phyloP scores from a whole-genome alignment of 2,888 invertebrate genomes.

The Drosophila monieri region DNA sequence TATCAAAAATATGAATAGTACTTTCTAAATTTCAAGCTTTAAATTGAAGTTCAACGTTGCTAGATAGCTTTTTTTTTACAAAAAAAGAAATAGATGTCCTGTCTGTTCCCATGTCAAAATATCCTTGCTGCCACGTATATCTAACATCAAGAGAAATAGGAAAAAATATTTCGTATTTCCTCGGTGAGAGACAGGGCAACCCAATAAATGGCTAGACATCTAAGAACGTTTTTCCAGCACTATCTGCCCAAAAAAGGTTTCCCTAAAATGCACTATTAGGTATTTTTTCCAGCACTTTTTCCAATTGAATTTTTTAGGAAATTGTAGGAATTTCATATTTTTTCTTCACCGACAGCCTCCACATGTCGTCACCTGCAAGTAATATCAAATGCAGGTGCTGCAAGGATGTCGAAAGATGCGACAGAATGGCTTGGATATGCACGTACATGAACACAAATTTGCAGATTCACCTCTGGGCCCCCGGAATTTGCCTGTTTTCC shows the following conservation, averaged over 20 bases:
- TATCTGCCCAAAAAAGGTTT: neutral
- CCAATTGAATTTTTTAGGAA: neutral
- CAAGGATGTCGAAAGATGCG: neutral
- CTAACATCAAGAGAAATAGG: neutral
- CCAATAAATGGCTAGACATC: neutral
- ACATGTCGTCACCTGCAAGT: constrained; percentile 7
- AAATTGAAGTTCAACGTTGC: neutral
- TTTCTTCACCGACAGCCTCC: neutral
- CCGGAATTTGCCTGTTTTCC: neutral
- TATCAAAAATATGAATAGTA: neutral
- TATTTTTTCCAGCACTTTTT: neutral
- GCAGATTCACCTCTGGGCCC: constrained; percentile 4
- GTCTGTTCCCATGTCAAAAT: neutral
- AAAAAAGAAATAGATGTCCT: neutral
- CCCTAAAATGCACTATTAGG: neutral
- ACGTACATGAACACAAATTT: constrained; percentile 3
- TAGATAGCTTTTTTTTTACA: neutral
- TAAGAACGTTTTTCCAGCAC: neutral
- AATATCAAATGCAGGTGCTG: constrained; percentile 52
- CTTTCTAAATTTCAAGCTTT: neutral
- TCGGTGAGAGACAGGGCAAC: neutral
- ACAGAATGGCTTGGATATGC: neutral
- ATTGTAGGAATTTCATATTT: neutral
- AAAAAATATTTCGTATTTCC: neutral
- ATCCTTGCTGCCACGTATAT: constrained; percentile 1